A percentile compares a stretch with the other conserved stretches of the same genome.
Conservation (phyloP, 2,797 vertebrate genomes). For the Xyrichtys novacula region DNA sequence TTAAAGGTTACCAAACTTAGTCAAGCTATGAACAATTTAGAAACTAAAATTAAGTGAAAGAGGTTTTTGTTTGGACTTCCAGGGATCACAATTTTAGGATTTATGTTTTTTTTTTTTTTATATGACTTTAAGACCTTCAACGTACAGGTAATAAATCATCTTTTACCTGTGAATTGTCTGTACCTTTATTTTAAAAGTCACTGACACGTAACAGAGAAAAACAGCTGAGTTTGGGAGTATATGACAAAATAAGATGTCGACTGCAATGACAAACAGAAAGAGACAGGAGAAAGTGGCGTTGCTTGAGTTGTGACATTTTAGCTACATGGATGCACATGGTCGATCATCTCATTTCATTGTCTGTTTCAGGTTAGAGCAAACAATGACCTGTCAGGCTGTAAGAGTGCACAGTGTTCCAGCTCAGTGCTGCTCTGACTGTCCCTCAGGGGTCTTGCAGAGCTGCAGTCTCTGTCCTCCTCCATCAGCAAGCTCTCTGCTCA, state of each 20-base stretch:
- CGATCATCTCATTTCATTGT: conserved; percentile 52
- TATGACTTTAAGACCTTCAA: too few species aligned
- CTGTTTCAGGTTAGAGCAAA: conserved; percentile 43
- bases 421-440: conserved; percentile 38
- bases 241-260: background rate
- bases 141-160: too few species aligned
- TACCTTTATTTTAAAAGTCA: background rate
- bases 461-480: conserved; percentile 11
- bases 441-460: conserved; percentile 18
- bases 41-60: too few species aligned
- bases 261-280: background rate
- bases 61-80: too few species aligned
- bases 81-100: too few species aligned
- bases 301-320: conserved; percentile 34
- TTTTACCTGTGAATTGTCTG: too few species aligned
- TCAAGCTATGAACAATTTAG: too few species aligned
- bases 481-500: conserved; percentile 1
- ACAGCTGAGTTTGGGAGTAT: background rate
- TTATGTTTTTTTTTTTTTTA: too few species aligned
- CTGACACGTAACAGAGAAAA: background rate
- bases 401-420: conserved; percentile 50
- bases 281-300: conserved; percentile 7
- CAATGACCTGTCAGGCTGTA: conserved; percentile 43
- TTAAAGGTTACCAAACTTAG: too few species aligned
- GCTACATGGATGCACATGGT: conserved; percentile 40